A percentile compares a stretch with the other conserved stretches of the same genome.
These are phyloP conservation scores for Ornithoptera alexandrae DNA, from an alignment of 2,888 invertebrate genomes.

Conservation along the genomic window DNA sequence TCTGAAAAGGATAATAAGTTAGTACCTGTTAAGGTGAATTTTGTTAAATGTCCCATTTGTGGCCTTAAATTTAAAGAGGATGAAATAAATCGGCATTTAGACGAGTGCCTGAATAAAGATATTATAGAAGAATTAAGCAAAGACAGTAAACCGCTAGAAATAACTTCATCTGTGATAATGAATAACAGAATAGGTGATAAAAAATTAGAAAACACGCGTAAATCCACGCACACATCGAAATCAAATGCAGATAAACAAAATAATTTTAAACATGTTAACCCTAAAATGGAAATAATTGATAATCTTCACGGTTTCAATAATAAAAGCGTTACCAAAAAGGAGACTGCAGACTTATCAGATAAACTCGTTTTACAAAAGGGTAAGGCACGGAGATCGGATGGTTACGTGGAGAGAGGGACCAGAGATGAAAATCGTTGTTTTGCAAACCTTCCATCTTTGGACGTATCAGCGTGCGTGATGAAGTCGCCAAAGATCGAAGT, in stretches of 20 bases:
- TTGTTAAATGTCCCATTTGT: slow-evolving; percentile 76
- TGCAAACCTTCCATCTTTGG: slow-evolving; percentile 25
- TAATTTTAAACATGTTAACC: slow-evolving; percentile 2
- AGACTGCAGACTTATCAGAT: neutral
- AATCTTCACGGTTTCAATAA: slow-evolving; percentile 2
- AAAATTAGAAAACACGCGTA: slow-evolving; percentile 4
- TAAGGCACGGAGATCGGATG: slow-evolving; percentile 32
- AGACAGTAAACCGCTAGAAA: slow-evolving; percentile 27
- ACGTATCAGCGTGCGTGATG: slow-evolving; percentile 29
- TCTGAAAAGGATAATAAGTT: slow-evolving; percentile 45
- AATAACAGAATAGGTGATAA: slow-evolving; percentile 18
- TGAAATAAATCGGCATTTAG: slow-evolving; percentile 68
- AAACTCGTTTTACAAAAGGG: neutral
- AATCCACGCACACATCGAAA: neutral
- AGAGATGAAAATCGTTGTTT: slow-evolving; percentile 31
- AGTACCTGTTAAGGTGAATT: slow-evolving; percentile 39
- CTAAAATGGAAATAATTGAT: slow-evolving; percentile 15
- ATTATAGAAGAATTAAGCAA: slow-evolving; percentile 51
- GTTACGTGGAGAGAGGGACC: slow-evolving; percentile 32
- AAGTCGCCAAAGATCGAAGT: slow-evolving; percentile 41
- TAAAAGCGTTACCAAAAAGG: slow-evolving; percentile 5
- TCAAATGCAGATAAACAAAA: neutral
- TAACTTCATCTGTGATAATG: slow-evolving; percentile 27
- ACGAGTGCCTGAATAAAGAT: slow-evolving; percentile 70
- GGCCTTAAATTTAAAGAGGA: slow-evolving; percentile 47